Conservation (phyloP, 2,113 vertebrate species). For the Microtus ochrogaster region DNA sequence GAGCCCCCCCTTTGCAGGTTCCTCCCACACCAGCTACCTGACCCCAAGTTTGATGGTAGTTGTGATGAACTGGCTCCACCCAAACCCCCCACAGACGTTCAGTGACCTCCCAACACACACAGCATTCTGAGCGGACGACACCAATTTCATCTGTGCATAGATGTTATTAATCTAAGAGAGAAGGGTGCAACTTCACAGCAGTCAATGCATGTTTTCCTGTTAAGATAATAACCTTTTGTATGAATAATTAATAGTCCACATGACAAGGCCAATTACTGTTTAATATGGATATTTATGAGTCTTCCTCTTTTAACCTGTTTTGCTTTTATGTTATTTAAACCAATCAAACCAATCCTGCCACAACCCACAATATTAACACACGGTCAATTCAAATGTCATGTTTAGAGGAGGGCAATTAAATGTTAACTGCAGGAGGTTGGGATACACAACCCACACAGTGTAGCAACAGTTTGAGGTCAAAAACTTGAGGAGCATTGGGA, state of each 20-base stretch:
- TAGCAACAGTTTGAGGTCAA: not conserved
- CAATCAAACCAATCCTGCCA: constrained; percentile 11
- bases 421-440: not conserved
- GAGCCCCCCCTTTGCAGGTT: no score
- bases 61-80: not conserved
- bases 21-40: no score
- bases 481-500: not conserved
- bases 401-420: not conserved
- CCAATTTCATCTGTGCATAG: not conserved
- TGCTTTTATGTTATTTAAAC: constrained; percentile 26
- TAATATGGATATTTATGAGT: not conserved
- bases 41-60: not conserved
- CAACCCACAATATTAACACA: not conserved
- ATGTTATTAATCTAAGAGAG: not conserved
- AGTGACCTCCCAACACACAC: not conserved
- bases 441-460: not conserved
- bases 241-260: not conserved
- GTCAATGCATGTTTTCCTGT: not conserved
- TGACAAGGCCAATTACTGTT: not conserved
- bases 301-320: not conserved
- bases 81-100: not conserved
- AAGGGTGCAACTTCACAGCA: not conserved
- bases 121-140: not conserved
- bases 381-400: not conserved
- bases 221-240: not conserved